Conservation (phyloP, 2,113 vertebrate species). For the Rhizomys pruinosus region DNA sequence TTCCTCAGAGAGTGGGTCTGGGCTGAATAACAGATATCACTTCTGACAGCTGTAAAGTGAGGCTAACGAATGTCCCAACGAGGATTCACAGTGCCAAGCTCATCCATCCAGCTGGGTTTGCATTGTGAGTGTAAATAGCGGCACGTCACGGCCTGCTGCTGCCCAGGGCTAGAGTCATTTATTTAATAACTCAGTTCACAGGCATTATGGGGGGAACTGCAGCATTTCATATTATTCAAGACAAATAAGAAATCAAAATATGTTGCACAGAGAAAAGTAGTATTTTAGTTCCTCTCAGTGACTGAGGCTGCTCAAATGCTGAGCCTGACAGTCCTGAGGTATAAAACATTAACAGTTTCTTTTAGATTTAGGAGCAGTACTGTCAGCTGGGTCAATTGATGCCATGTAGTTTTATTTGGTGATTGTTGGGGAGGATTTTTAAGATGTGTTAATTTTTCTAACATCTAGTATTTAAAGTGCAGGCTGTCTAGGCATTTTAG, state of each 20-base stretch:
- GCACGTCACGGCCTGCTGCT: conserved; percentile 80
- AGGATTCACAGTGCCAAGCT: conserved; percentile 84
- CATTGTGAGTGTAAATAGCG: conserved; percentile 76
- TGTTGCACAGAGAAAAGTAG: conserved; percentile 50
- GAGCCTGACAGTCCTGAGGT: conserved; percentile 34
- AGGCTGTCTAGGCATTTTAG: fast-evolving
- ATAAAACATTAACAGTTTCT: neutral
- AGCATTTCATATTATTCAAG: conserved; percentile 71
- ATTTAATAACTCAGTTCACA: conserved; percentile 84
- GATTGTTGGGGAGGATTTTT: neutral
- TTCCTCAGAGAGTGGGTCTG: conserved; percentile 59
- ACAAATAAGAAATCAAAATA: conserved; percentile 79
- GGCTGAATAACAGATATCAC: conserved; percentile 83
- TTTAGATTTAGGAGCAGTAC: neutral
- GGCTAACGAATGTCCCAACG: conserved; percentile 87
- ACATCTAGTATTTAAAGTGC: neutral
- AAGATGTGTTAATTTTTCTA: conserved; percentile 21
- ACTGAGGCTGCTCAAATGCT: conserved; percentile 27
- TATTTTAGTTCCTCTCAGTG: neutral
- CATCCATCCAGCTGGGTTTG: conserved; percentile 83
- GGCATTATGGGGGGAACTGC: conserved; percentile 71
- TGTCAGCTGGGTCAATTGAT: neutral
- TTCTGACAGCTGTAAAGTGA: conserved; percentile 90
- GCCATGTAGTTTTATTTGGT: neutral
- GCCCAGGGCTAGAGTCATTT: conserved; percentile 79